phyloP scores from a whole-genome alignment of 1,140 invertebrate genomes.

The Panonychus citri region DNA sequence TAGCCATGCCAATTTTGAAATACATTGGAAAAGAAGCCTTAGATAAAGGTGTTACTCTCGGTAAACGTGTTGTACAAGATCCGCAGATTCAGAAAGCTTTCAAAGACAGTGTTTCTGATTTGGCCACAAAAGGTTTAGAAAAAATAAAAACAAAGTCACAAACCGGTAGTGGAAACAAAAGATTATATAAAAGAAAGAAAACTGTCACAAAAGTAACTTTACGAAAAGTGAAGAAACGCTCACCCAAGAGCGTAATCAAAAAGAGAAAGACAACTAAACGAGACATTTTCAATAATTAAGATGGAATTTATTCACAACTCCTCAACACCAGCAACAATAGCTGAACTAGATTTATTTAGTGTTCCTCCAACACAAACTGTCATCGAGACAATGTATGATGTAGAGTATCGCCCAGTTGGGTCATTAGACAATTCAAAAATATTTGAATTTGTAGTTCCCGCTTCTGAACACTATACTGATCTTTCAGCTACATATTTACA shows the following conservation, averaged over 20 bases:
- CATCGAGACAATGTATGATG: neutral
- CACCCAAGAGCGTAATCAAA: too few relatives aligned
- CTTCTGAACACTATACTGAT: neutral
- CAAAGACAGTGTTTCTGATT: too few relatives aligned
- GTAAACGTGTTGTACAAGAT: too few relatives aligned
- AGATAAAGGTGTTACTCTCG: too few relatives aligned
- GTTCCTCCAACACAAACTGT: neutral
- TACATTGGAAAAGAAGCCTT: neutral
- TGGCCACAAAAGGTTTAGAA: too few relatives aligned
- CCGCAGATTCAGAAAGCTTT: too few relatives aligned
- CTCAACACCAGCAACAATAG: neutral
- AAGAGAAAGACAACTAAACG: too few relatives aligned
- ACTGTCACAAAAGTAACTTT: neutral
- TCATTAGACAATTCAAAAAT: neutral
- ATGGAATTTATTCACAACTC: neutral
- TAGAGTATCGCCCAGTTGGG: neutral
- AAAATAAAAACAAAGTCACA: too few relatives aligned
- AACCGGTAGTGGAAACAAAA: too few relatives aligned
- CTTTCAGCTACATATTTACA: neutral
- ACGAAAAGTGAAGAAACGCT: neutral
- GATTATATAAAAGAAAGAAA: too few relatives aligned
- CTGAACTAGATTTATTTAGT: neutral
- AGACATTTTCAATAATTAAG: neutral
- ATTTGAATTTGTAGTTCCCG: neutral
- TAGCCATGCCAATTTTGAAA: neutral